Percentiles rank a stretch among this genome's conserved stretches.
Evolutionary conservation across 2,113 vertebrate genomes (phyloP).

Genomic region (Micronisus gabar): DNA sequence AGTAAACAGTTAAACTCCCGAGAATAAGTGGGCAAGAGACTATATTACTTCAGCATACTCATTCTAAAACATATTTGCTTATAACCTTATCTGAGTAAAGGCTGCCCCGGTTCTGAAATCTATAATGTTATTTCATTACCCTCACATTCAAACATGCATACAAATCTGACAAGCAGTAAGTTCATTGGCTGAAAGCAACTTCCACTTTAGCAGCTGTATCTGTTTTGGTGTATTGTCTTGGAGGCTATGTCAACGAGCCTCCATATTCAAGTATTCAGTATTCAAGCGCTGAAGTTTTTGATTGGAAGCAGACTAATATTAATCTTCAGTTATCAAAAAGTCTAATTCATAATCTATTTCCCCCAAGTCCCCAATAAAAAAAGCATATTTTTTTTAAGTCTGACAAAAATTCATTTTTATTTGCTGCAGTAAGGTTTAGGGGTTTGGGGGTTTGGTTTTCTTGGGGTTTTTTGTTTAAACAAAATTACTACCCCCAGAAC

Average conservation of each 20-base stretch:
- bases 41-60: background rate
- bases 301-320: conserved; percentile 34
- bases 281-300: conserved; percentile 21
- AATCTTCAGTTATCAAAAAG: conserved; percentile 31
- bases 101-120: conserved; percentile 39
- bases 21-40: background rate
- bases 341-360: background rate
- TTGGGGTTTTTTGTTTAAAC: background rate
- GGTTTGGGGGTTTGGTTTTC: too few species aligned
- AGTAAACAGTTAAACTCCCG: conserved; percentile 14
- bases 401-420: background rate
- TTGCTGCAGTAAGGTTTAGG: background rate
- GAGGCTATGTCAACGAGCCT: conserved; percentile 19
- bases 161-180: conserved; percentile 40
- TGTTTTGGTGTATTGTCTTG: conserved; percentile 48
- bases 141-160: conserved; percentile 17
- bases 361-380: background rate
- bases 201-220: conserved; percentile 44
- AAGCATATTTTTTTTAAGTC: background rate
- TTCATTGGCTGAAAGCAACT: conserved; percentile 49
- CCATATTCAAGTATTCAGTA: background rate
- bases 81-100: conserved; percentile 43
- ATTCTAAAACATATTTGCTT: conserved; percentile 15
- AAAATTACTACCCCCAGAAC: background rate
- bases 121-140: conserved; percentile 52